Evolutionary conservation across 1,140 invertebrate genomes (phyloP).

Genomic region (Acromyrmex echinatior): DNA sequence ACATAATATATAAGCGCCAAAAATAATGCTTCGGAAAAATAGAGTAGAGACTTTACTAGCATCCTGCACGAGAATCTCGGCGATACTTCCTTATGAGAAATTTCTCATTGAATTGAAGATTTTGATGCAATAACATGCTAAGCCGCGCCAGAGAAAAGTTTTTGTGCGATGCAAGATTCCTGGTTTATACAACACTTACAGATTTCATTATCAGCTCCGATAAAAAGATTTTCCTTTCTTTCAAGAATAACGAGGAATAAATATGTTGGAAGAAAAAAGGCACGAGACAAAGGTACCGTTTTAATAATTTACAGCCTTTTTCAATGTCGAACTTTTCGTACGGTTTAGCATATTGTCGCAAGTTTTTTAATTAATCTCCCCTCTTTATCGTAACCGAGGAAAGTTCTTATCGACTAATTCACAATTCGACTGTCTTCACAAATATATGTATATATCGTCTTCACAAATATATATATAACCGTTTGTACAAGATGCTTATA

Average conservation of each 20-base stretch:
- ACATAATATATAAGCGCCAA: background rate
- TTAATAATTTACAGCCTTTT: slow-evolving; percentile 35
- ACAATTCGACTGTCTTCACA: slow-evolving; percentile 26
- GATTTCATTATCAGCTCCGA: background rate
- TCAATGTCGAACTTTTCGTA: background rate
- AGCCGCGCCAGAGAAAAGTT: background rate
- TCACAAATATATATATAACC: slow-evolving; percentile 16
- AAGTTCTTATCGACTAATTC: slow-evolving; percentile 6
- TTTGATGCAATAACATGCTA: slow-evolving; percentile 2
- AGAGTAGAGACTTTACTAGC: slow-evolving; percentile 26
- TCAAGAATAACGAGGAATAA: background rate
- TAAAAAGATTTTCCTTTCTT: background rate
- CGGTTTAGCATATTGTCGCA: slow-evolving; percentile 18
- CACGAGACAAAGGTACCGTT: background rate
- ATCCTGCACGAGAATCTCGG: slow-evolving; percentile 26
- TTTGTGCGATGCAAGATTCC: background rate
- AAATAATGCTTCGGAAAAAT: background rate
- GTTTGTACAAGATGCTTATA: slow-evolving; percentile 28
- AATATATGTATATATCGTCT: slow-evolving; percentile 36
- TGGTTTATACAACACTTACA: slow-evolving; percentile 14
- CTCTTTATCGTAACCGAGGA: background rate
- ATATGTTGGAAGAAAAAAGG: slow-evolving; percentile 19
- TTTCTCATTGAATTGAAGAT: slow-evolving; percentile 9
- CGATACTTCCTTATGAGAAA: background rate
- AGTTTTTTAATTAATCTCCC: slow-evolving; percentile 11